These are phyloP conservation scores for Papilio xuthus DNA, from an alignment of 1,140 invertebrate species.

Conservation along the genomic window DNA sequence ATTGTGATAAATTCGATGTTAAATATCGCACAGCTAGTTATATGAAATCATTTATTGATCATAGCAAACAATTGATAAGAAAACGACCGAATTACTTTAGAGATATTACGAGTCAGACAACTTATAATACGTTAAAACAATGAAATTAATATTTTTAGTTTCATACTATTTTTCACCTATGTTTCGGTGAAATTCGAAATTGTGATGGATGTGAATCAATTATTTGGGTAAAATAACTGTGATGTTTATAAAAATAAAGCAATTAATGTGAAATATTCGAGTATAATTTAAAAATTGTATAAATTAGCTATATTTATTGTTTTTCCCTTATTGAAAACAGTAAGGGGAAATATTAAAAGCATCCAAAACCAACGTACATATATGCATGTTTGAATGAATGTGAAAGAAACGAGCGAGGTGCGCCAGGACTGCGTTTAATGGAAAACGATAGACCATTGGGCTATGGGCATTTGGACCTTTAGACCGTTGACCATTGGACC, in stretches of 20 bases:
- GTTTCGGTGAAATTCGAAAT: not conserved
- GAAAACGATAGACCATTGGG: no score
- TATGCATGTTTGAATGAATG: no score
- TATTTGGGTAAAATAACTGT: not conserved
- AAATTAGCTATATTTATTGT: no score
- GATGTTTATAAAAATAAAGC: not conserved
- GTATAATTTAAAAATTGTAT: no score
- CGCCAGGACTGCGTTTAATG: no score
- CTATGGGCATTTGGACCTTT: no score
- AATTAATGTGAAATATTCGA: not conserved
- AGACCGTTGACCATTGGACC: no score
- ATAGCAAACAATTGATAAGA: constrained; percentile 67
- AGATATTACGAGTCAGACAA: constrained; percentile 31
- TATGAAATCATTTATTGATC: constrained; percentile 59
- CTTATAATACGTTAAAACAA: not conserved
- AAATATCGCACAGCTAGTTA: constrained; percentile 61
- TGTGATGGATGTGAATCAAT: not conserved
- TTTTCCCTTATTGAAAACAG: no score
- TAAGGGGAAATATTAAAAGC: no score
- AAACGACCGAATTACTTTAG: constrained; percentile 65
- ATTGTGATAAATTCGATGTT: constrained; percentile 69
- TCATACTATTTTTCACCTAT: not conserved
- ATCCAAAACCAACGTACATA: no score
- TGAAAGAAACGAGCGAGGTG: no score
- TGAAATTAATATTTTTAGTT: not conserved